Percentiles rank a stretch among this genome's conserved stretches.
phyloP scores from a whole-genome alignment of 1,140 invertebrate species.

The Monomorium pharaonis region DNA sequence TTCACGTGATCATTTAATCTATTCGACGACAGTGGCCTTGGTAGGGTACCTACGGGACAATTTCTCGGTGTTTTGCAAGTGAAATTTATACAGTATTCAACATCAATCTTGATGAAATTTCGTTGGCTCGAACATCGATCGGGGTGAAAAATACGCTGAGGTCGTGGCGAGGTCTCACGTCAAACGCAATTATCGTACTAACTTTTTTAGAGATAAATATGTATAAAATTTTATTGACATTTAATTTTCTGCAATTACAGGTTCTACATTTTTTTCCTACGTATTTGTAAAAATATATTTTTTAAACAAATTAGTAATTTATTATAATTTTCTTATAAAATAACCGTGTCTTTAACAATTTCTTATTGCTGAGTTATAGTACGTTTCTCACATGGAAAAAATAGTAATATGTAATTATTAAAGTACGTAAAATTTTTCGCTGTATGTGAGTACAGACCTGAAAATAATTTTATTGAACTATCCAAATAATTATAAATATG shows the following conservation, averaged over 20 bases:
- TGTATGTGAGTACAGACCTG: too few relatives aligned
- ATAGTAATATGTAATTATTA: too few relatives aligned
- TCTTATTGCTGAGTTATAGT: too few relatives aligned
- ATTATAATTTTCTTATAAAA: conserved; percentile 12
- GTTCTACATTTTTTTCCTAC: background rate
- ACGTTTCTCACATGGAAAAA: background rate
- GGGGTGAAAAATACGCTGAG: conserved; percentile 16
- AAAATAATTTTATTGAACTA: too few relatives aligned
- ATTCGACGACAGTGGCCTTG: conserved; percentile 8
- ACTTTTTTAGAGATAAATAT: background rate
- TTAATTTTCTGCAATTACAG: background rate
- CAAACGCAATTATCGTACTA: background rate
- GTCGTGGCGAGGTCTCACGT: background rate
- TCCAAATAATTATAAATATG: too few relatives aligned
- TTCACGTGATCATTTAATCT: conserved; percentile 36
- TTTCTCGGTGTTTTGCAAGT: conserved; percentile 39
- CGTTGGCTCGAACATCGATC: conserved; percentile 28
- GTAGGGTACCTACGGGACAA: conserved; percentile 20
- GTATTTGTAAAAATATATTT: background rate
- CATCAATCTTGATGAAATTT: conserved; percentile 45
- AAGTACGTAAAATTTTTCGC: too few relatives aligned
- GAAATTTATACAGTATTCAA: conserved; percentile 37
- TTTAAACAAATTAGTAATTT: background rate
- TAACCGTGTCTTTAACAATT: background rate
- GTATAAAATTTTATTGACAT: background rate